Evolutionary conservation across 2,797 vertebrate species (phyloP).

Genomic region (Melopsittacus undulatus): DNA sequence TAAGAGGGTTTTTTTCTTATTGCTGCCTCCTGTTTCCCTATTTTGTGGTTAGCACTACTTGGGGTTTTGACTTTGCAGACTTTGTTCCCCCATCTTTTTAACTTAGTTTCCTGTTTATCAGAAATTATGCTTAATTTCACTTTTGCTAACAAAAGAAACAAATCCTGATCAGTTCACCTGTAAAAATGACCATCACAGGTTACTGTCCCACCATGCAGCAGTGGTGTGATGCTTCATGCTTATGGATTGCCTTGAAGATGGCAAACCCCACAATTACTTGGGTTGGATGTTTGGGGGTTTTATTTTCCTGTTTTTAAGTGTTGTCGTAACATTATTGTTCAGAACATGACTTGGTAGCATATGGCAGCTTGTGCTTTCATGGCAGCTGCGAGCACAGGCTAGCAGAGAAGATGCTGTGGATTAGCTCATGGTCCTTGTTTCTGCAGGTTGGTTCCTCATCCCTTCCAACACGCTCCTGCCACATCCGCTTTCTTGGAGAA

Average conservation of each 20-base stretch:
- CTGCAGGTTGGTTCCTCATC: not conserved
- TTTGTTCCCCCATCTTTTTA: not conserved
- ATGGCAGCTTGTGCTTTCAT: rapidly evolving
- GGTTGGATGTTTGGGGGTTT: not conserved
- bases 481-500: not conserved
- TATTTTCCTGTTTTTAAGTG: not conserved
- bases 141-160: not conserved
- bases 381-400: not conserved
- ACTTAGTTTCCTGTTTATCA: not conserved
- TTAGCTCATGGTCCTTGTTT: rapidly evolving
- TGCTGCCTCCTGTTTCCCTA: not conserved
- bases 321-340: not conserved
- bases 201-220: not conserved
- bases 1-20: not conserved
- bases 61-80: not conserved
- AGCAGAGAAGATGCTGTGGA: not conserved
- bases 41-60: not conserved
- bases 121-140: not conserved
- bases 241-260: not conserved
- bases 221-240: not conserved
- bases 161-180: not conserved
- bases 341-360: not conserved
- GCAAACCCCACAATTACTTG: not conserved
- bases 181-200: not conserved
- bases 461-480: rapidly evolving